These are phyloP conservation scores for Therioaphis trifolii DNA, from an alignment of 2,888 invertebrate genomes.

Conservation along the genomic window DNA sequence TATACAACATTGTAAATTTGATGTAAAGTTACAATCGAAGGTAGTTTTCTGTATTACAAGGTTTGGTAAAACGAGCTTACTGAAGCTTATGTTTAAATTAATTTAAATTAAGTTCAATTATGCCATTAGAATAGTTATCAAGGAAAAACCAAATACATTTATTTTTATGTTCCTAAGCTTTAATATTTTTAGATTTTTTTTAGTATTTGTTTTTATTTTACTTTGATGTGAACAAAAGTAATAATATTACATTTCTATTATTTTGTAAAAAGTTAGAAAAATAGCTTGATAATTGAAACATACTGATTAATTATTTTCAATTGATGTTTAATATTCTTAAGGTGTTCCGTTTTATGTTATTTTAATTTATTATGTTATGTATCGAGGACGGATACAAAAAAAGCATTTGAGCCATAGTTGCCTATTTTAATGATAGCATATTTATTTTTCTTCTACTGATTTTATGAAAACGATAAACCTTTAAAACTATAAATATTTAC, in stretches of 20 bases:
- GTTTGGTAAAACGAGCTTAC: background rate
- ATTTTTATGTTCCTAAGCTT: conserved; percentile 38
- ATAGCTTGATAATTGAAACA: background rate
- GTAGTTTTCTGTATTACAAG: background rate
- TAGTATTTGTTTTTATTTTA: conserved; percentile 3
- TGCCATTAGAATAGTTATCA: background rate
- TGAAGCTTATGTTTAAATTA: background rate
- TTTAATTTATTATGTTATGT: no score
- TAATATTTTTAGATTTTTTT: background rate
- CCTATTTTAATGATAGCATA: background rate
- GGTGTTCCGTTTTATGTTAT: background rate
- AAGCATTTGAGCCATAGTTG: background rate
- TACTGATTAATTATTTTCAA: conserved; percentile 4
- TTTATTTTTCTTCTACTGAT: background rate
- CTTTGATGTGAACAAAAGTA: background rate
- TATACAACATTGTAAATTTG: background rate
- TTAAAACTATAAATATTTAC: no score
- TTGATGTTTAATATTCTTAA: background rate
- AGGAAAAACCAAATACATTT: conserved; percentile 48
- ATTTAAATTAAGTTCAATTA: background rate
- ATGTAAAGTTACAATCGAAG: background rate
- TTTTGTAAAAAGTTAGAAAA: background rate
- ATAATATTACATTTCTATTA: background rate
- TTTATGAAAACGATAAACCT: background rate
- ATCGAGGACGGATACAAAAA: background rate